A percentile compares a stretch with the other conserved stretches of the same genome.
These are phyloP conservation scores for Drosophila lutescens DNA, from an alignment of 2,888 invertebrate species.

Conservation along the genomic window DNA sequence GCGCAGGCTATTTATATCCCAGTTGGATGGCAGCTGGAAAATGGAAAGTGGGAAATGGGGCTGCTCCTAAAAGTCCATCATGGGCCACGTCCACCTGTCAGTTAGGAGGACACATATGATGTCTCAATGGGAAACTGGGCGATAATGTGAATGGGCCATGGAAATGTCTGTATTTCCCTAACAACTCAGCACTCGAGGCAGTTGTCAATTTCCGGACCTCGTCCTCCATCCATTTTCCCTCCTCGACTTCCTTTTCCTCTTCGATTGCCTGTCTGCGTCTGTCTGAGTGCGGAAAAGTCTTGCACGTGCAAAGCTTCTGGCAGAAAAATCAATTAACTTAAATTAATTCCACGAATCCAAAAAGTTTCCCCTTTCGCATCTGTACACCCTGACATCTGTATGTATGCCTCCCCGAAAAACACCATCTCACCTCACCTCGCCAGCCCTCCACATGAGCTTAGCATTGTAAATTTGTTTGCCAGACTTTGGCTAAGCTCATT, in stretches of 20 bases:
- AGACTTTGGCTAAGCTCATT: conserved; percentile 59
- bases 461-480: conserved; percentile 63
- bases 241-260: conserved; percentile 29
- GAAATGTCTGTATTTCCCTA: conserved; percentile 70
- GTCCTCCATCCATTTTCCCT: not conserved
- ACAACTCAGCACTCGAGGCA: conserved; percentile 70
- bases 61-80: conserved; percentile 25
- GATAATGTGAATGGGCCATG: conserved; percentile 37
- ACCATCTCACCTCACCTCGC: not conserved
- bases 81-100: conserved; percentile 32
- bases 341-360: conserved; percentile 66
- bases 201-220: conserved; percentile 45
- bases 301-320: conserved; percentile 60
- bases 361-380: conserved; percentile 13
- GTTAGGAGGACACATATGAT: conserved; percentile 22
- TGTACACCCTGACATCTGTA: conserved; percentile 2
- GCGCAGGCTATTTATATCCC: conserved; percentile 26
- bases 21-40: conserved; percentile 25
- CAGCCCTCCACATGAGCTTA: conserved; percentile 53
- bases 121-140: conserved; percentile 34
- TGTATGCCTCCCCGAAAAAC: conserved; percentile 3
- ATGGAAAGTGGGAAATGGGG: conserved; percentile 36
- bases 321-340: conserved; percentile 72
- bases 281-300: conserved; percentile 32
- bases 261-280: conserved; percentile 8